Conservation (phyloP, 2,797 vertebrate genomes). For the Muscicapa striata region DNA sequence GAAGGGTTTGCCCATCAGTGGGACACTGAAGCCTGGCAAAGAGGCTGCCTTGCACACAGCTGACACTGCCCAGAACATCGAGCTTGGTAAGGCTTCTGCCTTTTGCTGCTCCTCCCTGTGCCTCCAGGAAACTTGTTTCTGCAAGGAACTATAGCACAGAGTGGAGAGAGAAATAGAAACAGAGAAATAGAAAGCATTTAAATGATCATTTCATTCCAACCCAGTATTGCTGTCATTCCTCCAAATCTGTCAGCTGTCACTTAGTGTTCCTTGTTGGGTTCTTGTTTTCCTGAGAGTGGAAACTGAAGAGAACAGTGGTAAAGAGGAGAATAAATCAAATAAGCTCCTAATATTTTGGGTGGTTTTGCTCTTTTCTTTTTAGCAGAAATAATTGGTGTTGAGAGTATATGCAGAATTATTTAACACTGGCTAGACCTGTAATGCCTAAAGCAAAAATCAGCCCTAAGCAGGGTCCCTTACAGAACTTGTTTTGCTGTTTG, state of each 20-base stretch:
- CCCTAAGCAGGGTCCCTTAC: neutral
- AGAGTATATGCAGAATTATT: neutral
- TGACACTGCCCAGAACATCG: conserved; percentile 95
- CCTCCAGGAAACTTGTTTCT: neutral
- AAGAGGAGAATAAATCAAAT: neutral
- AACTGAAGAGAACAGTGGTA: neutral
- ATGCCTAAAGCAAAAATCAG: neutral
- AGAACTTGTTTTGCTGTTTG: neutral
- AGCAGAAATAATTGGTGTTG: neutral
- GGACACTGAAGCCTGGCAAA: conserved; percentile 90
- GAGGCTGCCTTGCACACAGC: conserved; percentile 90
- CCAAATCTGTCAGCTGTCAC: neutral
- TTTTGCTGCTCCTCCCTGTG: neutral
- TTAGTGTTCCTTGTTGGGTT: neutral
- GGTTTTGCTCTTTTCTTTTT: neutral
- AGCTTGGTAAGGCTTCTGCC: conserved; percentile 83
- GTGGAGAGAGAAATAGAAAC: neutral
- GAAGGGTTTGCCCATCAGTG: conserved; percentile 88
- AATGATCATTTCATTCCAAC: neutral
- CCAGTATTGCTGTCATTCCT: neutral
- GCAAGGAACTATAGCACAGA: neutral
- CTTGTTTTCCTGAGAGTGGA: neutral
- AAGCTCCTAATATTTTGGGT: neutral
- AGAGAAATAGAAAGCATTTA: neutral
- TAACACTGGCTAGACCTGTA: neutral